Percentiles rank a stretch among this genome's conserved stretches.
Evolutionary conservation across 1,140 invertebrate genomes (phyloP).

Genomic region (Pseudomyrmex sp.): DNA sequence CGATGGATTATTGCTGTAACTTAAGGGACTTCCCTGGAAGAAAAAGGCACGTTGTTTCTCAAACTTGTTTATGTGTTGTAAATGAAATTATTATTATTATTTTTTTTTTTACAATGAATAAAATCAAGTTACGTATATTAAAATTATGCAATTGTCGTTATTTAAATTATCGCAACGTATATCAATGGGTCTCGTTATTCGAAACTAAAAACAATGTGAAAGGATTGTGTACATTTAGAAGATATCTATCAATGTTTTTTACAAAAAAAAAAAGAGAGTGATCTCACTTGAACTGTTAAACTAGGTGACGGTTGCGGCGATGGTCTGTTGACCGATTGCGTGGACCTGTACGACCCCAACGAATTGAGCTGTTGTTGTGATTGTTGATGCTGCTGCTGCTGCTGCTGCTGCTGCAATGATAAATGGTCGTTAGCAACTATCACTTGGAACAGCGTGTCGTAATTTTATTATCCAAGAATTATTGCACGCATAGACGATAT

Average conservation of each 20-base stretch:
- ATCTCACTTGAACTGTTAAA: constrained; percentile 84
- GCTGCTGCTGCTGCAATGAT: constrained; percentile 69
- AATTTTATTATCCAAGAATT: neutral
- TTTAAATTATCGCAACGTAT: neutral
- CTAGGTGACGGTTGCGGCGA: constrained; percentile 87
- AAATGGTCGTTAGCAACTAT: neutral
- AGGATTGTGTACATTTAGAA: neutral
- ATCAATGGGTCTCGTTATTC: neutral
- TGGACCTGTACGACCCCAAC: constrained; percentile 85
- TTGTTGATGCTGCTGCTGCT: constrained; percentile 68
- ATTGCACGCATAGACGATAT: no score
- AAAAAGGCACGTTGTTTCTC: constrained; percentile 21
- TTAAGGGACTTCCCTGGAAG: constrained; percentile 83
- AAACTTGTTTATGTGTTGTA: constrained; percentile 5
- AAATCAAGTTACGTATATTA: neutral
- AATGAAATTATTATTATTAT: neutral
- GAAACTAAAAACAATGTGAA: neutral
- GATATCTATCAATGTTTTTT: constrained; percentile 16
- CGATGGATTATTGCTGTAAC: constrained; percentile 84
- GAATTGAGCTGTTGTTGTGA: constrained; percentile 81
- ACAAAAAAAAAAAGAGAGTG: neutral
- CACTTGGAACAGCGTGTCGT: neutral
- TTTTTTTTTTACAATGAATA: neutral
- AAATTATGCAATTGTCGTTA: neutral
- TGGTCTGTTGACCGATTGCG: constrained; percentile 86